A percentile compares a stretch with the other conserved stretches of the same genome.
These are phyloP conservation scores for Poeciliopsis presidionis DNA, from an alignment of 2,797 vertebrate species.

Conservation along the genomic window DNA sequence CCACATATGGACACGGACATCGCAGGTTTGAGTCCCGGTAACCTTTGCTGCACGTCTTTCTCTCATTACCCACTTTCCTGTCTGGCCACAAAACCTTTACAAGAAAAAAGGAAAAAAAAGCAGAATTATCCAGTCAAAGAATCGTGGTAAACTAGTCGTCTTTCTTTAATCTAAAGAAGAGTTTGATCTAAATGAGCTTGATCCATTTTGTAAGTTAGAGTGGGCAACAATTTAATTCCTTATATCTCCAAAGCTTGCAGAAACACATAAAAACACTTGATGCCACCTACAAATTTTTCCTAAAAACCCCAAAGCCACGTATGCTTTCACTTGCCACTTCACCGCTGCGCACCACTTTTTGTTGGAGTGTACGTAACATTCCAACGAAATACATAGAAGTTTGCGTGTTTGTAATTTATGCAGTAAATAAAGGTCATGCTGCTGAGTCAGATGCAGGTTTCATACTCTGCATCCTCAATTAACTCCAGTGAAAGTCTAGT, in stretches of 20 bases:
- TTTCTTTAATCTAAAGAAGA: too few species aligned
- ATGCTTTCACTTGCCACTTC: not conserved
- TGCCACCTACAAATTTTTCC: not conserved
- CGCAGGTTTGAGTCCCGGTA: too few species aligned
- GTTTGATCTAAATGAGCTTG: not conserved
- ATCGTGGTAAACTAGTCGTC: too few species aligned
- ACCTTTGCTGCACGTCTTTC: too few species aligned
- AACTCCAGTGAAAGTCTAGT: constrained; percentile 58
- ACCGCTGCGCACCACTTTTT: not conserved
- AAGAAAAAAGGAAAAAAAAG: too few species aligned
- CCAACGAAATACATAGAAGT: not conserved
- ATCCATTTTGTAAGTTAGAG: not conserved
- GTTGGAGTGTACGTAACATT: not conserved
- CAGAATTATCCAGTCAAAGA: not conserved
- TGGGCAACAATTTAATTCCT: not conserved
- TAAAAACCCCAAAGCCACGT: not conserved
- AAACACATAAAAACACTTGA: not conserved
- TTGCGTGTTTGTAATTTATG: not conserved
- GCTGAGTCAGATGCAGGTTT: constrained; percentile 51
- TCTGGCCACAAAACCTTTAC: too few species aligned
- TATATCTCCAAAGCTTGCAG: not conserved
- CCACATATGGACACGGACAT: too few species aligned
- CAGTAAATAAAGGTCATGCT: not conserved
- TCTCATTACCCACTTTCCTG: too few species aligned
- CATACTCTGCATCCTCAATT: constrained; percentile 45